Evolutionary conservation across 2,113 vertebrate genomes (phyloP), one percentile per base, ranked within the genome.

Genomic region (Nematolebias whitei): DNA sequence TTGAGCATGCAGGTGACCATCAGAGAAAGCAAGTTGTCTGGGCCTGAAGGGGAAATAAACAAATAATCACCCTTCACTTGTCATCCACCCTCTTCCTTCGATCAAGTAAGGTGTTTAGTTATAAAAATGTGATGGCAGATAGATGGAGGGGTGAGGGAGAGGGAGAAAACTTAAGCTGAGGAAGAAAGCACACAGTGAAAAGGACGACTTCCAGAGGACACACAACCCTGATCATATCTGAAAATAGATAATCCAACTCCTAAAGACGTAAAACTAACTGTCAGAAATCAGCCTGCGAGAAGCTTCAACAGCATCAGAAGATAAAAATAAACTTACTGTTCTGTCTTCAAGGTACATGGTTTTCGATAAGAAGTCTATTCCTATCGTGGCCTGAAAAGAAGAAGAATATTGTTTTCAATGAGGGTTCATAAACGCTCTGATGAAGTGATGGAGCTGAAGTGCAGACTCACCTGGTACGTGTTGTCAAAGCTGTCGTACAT

Each of bases 401-500:
- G 6, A 49, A 56, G 3, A 79, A 43, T 41, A 0, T 2, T 2
- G 3, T 11, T 13, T 51, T 64, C 2, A 43, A 4, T 19, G 2
- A 40, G 23, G 5, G 40, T 41, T 13, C n/a, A 24, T 19, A 14
- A 16, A 13, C 3, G 14, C 29, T 13, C 47, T 2, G 58, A 15
- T 18, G n/a, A 14, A 19, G 38, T 45, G 20, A 19, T 40, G 29
- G 51, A 40, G 35, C 9, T 6, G 9, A 35, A 50, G 22, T 24
- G 15, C 29, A 0, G 29, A 50, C 86, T 93, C 91, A 98, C 97
- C 93, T 98, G 96, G 83, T 99, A 99, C 55, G 96, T 99, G 86
- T 99, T 99, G 92, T 98, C 96, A 61, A 98, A 98, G 91, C 96
- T 99, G 94, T 99, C 96, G 54, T 99, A 99, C 97, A 99, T 99